These are phyloP conservation scores for Arizona elegans DNA, from an alignment of 2,113 vertebrate species.

Conservation along the genomic window DNA sequence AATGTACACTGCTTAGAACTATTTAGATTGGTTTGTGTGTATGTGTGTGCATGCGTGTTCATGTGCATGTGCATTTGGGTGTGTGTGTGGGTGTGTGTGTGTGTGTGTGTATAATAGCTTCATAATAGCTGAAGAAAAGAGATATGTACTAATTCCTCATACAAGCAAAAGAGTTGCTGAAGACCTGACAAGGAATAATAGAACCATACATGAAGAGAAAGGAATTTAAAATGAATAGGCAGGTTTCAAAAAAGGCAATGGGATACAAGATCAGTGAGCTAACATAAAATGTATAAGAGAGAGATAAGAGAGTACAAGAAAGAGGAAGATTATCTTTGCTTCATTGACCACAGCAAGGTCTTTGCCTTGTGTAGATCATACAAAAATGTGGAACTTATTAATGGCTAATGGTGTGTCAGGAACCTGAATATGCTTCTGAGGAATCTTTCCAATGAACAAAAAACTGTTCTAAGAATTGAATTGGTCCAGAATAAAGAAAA, in stretches of 20 bases:
- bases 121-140: not conserved
- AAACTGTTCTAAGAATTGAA: not conserved
- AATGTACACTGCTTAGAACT: not conserved
- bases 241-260: not conserved
- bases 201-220: not conserved
- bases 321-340: not conserved
- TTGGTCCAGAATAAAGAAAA: not conserved
- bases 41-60: no score
- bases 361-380: not conserved
- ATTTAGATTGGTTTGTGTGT: not conserved
- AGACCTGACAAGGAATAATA: not conserved
- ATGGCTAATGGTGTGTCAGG: not conserved
- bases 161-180: not conserved
- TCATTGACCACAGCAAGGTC: not conserved
- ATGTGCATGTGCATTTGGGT: no score
- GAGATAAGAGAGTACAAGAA: not conserved
- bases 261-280: not conserved
- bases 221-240: not conserved
- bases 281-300: not conserved
- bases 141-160: not conserved
- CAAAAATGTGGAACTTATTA: not conserved
- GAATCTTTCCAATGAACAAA: not conserved
- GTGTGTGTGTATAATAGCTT: no score
- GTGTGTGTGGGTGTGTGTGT: no score
- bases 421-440: not conserved